A percentile compares a stretch with the other conserved stretches of the same genome.
These are phyloP conservation scores for Narcine bancroftii DNA, from an alignment of 2,113 vertebrate genomes.

Conservation along the genomic window DNA sequence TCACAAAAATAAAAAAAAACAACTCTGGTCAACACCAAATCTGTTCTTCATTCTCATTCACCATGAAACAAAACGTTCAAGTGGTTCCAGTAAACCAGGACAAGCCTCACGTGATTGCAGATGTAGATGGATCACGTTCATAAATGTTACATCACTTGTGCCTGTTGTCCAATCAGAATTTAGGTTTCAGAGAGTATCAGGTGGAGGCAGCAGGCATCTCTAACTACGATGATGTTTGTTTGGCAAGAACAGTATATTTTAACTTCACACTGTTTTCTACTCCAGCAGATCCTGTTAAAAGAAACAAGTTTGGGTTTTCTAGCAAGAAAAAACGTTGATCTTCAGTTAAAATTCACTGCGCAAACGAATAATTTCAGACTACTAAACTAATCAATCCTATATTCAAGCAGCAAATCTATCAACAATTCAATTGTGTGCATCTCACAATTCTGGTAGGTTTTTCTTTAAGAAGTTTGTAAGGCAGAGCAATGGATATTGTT, in stretches of 20 bases:
- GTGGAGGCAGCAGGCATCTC: slow-evolving; percentile 16
- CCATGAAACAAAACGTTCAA: neutral
- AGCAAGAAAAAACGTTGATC: neutral
- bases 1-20: neutral
- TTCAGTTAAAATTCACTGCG: neutral
- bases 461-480: too few species aligned
- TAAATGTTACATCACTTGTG: neutral
- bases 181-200: neutral
- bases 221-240: slow-evolving; percentile 1
- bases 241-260: slow-evolving; percentile 28
- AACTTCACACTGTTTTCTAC: neutral
- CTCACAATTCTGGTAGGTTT: too few species aligned
- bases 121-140: neutral
- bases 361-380: neutral
- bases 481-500: too few species aligned
- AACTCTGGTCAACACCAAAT: neutral
- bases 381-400: neutral
- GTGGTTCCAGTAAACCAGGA: neutral
- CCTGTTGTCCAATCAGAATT: neutral
- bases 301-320: neutral
- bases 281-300: slow-evolving; percentile 29
- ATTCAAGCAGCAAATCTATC: neutral
- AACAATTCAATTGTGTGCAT: too few species aligned
- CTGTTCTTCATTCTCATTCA: neutral
- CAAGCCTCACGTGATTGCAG: neutral